A percentile compares a stretch with the other conserved stretches of the same genome.
phyloP scores from a whole-genome alignment of 1,140 invertebrate genomes.

The Oedothorax gibbosus region DNA sequence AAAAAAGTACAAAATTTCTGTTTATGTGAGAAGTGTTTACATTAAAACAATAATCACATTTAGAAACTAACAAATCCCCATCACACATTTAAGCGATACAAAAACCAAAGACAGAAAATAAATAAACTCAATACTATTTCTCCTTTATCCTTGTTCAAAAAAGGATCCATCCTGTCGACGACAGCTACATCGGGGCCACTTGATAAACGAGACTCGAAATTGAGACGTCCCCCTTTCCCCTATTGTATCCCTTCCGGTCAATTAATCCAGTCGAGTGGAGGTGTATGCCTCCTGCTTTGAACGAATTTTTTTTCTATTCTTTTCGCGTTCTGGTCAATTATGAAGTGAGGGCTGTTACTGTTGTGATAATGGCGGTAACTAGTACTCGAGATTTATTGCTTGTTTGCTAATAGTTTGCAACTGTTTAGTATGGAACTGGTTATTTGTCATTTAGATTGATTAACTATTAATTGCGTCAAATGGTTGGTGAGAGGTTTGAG shows the following conservation, averaged over 20 bases:
- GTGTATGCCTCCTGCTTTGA: neutral
- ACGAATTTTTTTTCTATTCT: neutral
- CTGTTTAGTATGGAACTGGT: no score
- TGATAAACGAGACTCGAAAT: constrained; percentile 31
- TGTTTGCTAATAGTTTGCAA: no score
- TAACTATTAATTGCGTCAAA: no score
- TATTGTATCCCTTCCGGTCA: constrained; percentile 25
- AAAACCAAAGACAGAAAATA: neutral
- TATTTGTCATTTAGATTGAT: no score
- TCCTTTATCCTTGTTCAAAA: neutral
- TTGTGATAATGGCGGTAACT: no score
- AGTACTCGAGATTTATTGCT: no score
- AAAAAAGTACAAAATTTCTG: no score
- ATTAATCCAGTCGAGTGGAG: constrained; percentile 26
- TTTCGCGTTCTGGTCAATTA: neutral
- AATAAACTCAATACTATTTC: neutral
- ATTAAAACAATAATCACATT: no score
- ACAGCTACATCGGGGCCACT: neutral
- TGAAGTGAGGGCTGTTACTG: neutral
- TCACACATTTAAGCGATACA: neutral
- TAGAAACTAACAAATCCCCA: neutral
- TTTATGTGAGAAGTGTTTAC: no score
- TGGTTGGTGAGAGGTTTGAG: no score
- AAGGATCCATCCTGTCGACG: neutral
- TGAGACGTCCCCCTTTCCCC: neutral